Percentiles rank a stretch among this genome's conserved stretches.
Evolutionary conservation across 2,113 vertebrate species (phyloP).

Genomic region (Muntiacus muntjak): DNA sequence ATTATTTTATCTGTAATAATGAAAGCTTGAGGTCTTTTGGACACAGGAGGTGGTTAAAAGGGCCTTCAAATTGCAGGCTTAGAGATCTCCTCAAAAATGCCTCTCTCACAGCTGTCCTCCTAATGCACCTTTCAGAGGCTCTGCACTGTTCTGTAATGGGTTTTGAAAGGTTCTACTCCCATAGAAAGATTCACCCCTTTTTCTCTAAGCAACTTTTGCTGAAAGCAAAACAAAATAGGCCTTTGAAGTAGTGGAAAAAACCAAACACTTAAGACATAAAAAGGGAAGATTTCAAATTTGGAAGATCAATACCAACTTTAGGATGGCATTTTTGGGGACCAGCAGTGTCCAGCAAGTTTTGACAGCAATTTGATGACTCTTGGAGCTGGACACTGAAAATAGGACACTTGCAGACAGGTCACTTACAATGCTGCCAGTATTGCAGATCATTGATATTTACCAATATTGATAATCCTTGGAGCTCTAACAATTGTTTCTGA

Average conservation of each 20-base stretch:
- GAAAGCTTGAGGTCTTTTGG: conserved; percentile 26
- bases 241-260: conserved; percentile 23
- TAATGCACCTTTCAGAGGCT: conserved; percentile 51
- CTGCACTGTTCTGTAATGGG: conserved; percentile 25
- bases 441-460: background rate
- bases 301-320: background rate
- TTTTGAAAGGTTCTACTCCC: conserved; percentile 53
- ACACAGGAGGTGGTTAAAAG: conserved; percentile 57
- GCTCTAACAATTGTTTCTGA: background rate
- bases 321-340: background rate
- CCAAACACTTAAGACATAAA: background rate
- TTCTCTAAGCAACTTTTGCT: background rate
- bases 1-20: conserved; percentile 2
- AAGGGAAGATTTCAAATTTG: background rate
- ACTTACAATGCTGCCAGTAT: background rate
- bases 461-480: background rate
- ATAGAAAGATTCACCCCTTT: background rate
- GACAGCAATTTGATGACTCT: too few relatives aligned
- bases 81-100: conserved; percentile 33
- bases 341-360: background rate
- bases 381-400: background rate
- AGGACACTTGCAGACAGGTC: background rate
- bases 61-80: conserved; percentile 51
- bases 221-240: conserved; percentile 39
- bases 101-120: conserved; percentile 18